phyloP scores from a whole-genome alignment of 2,113 vertebrate genomes.

The Catharus fuscescens region DNA sequence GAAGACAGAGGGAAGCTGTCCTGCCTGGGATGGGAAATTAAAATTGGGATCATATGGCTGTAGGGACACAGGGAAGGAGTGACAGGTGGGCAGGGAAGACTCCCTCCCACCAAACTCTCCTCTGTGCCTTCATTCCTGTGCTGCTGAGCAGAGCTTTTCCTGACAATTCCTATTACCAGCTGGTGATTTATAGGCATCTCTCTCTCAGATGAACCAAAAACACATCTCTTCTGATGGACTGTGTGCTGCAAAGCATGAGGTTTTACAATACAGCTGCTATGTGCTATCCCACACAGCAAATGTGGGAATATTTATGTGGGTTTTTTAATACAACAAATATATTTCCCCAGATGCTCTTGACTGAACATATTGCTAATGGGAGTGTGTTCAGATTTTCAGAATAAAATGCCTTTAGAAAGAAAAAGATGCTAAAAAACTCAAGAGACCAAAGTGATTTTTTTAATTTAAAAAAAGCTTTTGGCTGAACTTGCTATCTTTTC shows the following conservation, averaged over 20 bases:
- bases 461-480: not conserved
- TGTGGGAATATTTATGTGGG: not conserved
- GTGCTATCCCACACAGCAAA: conserved; percentile 15
- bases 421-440: not conserved
- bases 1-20: not conserved
- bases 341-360: conserved; percentile 35
- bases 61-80: not conserved
- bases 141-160: conserved; percentile 10
- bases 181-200: conserved; percentile 40
- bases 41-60: not conserved
- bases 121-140: not conserved
- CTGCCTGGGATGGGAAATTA: not conserved
- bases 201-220: conserved; percentile 46
- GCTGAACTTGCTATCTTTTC: not conserved
- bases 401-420: conserved; percentile 9
- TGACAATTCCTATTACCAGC: conserved; percentile 26
- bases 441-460: not conserved
- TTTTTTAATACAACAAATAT: conserved; percentile 23
- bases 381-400: not conserved
- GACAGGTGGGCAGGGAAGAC: not conserved
- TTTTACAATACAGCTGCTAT: conserved; percentile 24
- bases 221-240: conserved; percentile 26
- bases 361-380: not conserved
- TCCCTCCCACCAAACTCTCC: not conserved
- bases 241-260: conserved; percentile 41